Base-by-base conservation (phyloP, 2,113 vertebrate genomes). In the Talpa occidentalis region DNA sequence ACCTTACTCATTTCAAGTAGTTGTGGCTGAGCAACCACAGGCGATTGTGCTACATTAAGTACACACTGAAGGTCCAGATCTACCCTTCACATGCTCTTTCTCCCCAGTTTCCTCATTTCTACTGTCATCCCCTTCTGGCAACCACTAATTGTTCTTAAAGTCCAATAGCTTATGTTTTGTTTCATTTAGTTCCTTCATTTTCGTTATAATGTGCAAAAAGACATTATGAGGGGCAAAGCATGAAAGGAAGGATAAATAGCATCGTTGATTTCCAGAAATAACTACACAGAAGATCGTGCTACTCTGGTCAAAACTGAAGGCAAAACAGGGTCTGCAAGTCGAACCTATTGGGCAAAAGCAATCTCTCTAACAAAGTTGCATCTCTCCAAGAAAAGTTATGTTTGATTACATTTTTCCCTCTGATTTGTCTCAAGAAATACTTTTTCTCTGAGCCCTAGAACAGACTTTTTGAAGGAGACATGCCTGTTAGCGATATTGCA, bases 241-340 rank as follows among this genome's bases (percentile, higher is more conserved):
- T 89, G 90, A 80, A 40, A 91, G 64, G 67, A 86, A 81, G 37
- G 76, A 32, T 85, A 88, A 94, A 66, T 79, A 86, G 60, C 87
- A 19, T 69, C 85, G 67, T 60, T 66, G 22, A 78, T 69, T 72
- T 89, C 56, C 86, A 97, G 66, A 95, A 44, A 67, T 44, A 94
- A 62, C 81, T 44, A 66, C 42, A 86, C 30, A 59, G 88, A 96
- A 67, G 0, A 84, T 28, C 77, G 62, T 85, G 83, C 77, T 26
- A 9, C 77, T 92, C 30, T 3, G 19, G 74, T 66, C 73, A 22
- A 82, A 72, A 44, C 15, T 72, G 84, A 95, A 95, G 81, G 35
- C 1, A 72, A 90, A 93, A 70, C n/a, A 92, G 94, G 92, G 78
- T 10, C 0, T 40, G 35, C 95, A 95, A 90, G 85, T 95, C 95